Conservation (phyloP, 2,888 invertebrate genomes). For the Matsumyia berberina region DNA sequence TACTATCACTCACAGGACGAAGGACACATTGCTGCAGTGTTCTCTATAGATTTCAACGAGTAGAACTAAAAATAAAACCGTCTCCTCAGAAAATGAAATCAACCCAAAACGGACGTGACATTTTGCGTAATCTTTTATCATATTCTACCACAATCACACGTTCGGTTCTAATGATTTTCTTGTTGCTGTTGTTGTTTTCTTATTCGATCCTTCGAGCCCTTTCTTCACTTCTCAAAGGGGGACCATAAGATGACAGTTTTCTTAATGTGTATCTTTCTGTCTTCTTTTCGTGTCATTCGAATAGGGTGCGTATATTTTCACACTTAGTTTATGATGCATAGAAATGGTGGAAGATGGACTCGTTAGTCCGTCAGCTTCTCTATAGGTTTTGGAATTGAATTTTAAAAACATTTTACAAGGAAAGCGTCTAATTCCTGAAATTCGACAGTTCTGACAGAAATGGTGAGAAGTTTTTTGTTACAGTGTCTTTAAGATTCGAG, state of each 20-base stretch:
- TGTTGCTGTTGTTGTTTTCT: constrained; percentile 11
- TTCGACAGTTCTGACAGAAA: too few relatives aligned
- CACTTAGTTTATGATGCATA: background rate
- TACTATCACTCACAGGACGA: constrained; percentile 21
- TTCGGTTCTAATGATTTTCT: constrained; percentile 23
- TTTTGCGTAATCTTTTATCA: constrained; percentile 56
- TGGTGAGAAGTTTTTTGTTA: too few relatives aligned
- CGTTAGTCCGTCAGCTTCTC: too few relatives aligned
- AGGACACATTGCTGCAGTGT: constrained; percentile 29
- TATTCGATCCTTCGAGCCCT: constrained; percentile 19
- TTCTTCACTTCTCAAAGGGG: constrained; percentile 18
- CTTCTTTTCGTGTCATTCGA: background rate
- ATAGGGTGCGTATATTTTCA: background rate
- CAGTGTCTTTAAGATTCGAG: too few relatives aligned
- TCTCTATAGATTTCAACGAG: constrained; percentile 46
- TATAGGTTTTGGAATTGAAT: too few relatives aligned
- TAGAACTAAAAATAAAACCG: constrained; percentile 47
- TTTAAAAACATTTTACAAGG: too few relatives aligned
- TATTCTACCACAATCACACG: constrained; percentile 34
- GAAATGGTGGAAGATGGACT: background rate
- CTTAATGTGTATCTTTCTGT: background rate
- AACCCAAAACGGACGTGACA: constrained; percentile 62
- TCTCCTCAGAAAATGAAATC: constrained; percentile 52
- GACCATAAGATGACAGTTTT: constrained; percentile 44
- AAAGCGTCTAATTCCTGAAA: too few relatives aligned